A percentile compares a stretch with the other conserved stretches of the same genome.
Evolutionary conservation across 2,888 invertebrate genomes (phyloP).

Genomic region (Mythimna vitellina): DNA sequence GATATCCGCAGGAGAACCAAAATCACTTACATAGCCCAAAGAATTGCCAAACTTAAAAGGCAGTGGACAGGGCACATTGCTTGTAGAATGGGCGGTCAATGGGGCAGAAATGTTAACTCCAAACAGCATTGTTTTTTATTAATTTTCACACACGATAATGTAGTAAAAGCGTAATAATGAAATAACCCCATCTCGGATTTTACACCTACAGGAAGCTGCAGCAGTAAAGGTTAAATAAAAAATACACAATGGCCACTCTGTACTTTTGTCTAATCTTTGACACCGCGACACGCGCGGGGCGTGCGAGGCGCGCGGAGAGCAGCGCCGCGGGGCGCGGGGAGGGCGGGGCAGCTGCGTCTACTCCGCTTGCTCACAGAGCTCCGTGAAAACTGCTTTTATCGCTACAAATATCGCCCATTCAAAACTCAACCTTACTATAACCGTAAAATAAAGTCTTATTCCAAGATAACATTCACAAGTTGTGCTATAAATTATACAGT

Average conservation of each 20-base stretch:
- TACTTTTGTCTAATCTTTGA: slow-evolving; percentile 71
- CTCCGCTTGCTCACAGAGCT: slow-evolving; percentile 82
- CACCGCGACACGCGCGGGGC: slow-evolving; percentile 87
- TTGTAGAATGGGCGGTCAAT: no score
- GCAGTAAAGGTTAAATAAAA: slow-evolving; percentile 10
- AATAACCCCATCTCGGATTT: neutral
- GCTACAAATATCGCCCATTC: slow-evolving; percentile 65
- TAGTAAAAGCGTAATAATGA: no score
- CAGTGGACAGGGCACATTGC: no score
- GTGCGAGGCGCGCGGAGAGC: slow-evolving; percentile 69
- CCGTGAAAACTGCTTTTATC: slow-evolving; percentile 85
- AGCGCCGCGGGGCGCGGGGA: slow-evolving; percentile 67
- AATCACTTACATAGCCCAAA: no score
- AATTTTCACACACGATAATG: no score
- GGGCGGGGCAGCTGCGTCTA: slow-evolving; percentile 87
- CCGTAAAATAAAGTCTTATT: fast-evolving
- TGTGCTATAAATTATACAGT: slow-evolving; percentile 51
- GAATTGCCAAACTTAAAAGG: no score
- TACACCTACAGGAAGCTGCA: slow-evolving; percentile 4
- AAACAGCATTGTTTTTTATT: no score
- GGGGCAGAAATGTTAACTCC: no score
- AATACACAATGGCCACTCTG: neutral
- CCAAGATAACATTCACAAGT: slow-evolving; percentile 10
- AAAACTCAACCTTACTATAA: slow-evolving; percentile 62
- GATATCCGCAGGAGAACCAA: no score